phyloP scores from a whole-genome alignment of 2,113 vertebrate genomes.

The Falcunculus frontatus region DNA sequence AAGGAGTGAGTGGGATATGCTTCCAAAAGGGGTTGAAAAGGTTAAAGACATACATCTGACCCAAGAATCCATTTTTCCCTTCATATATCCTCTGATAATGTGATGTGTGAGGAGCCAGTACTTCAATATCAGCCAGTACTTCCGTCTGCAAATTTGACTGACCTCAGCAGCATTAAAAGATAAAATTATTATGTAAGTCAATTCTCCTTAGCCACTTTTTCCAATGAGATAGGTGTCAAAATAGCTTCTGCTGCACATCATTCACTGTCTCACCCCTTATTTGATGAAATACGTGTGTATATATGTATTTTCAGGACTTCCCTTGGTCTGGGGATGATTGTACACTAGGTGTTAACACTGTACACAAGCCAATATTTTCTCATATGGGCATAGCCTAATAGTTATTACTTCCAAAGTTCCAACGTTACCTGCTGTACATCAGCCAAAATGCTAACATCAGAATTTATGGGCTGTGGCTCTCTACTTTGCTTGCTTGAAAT shows the following conservation, averaged over 20 bases:
- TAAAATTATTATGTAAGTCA: constrained; percentile 37
- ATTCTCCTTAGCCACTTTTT: background rate
- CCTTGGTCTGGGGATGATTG: background rate
- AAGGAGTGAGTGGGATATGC: background rate
- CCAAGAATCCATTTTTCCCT: background rate
- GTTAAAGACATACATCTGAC: background rate
- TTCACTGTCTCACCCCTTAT: background rate
- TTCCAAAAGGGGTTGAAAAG: background rate
- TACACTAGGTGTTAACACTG: background rate
- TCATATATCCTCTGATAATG: background rate
- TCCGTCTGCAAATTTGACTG: background rate
- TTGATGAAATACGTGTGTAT: background rate
- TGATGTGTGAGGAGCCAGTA: background rate
- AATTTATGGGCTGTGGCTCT: background rate
- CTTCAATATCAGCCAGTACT: background rate
- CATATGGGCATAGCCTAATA: background rate
- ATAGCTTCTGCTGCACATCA: background rate
- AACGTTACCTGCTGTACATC: background rate
- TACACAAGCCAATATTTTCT: background rate
- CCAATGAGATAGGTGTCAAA: constrained; percentile 3
- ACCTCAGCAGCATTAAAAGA: constrained; percentile 7
- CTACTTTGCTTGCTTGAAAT: background rate
- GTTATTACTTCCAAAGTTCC: background rate
- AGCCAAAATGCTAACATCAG: background rate
- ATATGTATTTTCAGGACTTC: background rate